phyloP scores from a whole-genome alignment of 2,113 vertebrate genomes.

The Lipotes vexillifer region DNA sequence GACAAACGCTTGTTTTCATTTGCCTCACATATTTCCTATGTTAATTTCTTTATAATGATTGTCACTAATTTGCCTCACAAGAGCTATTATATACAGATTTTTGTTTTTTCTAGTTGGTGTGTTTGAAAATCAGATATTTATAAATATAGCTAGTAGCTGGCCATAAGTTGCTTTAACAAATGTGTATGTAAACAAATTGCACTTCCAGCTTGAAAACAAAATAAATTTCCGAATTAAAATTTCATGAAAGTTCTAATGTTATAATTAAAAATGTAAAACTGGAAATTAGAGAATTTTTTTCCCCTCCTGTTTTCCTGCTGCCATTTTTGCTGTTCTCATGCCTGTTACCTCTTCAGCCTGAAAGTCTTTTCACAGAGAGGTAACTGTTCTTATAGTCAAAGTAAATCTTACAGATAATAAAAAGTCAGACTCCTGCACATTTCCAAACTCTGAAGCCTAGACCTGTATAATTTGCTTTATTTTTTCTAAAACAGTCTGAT shows the following conservation, averaged over 20 bases:
- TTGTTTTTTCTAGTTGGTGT: not conserved
- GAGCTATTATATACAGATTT: not conserved
- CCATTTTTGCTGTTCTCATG: not conserved
- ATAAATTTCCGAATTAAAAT: not conserved
- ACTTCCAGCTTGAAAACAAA: not conserved
- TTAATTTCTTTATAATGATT: not conserved
- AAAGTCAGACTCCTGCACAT: fast-evolving
- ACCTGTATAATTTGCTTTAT: not conserved
- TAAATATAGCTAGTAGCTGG: not conserved
- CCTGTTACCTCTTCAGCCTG: not conserved
- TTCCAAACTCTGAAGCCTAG: not conserved
- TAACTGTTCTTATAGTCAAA: not conserved
- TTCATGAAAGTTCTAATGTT: not conserved
- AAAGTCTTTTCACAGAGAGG: not conserved
- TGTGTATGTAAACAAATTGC: not conserved
- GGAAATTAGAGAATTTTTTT: not conserved
- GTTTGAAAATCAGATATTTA: not conserved
- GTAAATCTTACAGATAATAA: not conserved
- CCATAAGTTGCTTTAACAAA: not conserved
- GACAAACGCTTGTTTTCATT: not conserved
- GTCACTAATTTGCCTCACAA: not conserved
- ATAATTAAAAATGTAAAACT: not conserved
- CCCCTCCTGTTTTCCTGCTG: not conserved
- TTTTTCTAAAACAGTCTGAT: not conserved
- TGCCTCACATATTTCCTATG: not conserved